Conservation (phyloP, 2,888 invertebrate genomes). For the Sesamia inferens region DNA sequence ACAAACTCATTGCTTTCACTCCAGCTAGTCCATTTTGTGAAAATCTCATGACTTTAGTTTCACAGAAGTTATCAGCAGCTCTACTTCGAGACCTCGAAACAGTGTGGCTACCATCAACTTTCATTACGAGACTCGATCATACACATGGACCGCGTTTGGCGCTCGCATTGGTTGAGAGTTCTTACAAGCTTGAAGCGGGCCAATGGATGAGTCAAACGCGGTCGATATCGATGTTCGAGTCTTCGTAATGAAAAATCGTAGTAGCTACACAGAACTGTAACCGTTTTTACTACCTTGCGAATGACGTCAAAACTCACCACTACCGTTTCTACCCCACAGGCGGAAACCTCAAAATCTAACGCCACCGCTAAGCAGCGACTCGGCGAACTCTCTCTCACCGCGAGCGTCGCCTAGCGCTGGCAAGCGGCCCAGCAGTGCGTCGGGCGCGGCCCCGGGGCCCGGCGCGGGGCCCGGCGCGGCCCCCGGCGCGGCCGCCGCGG, state of each 20-base stretch:
- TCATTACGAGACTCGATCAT: too few species aligned
- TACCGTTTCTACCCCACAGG: constrained; percentile 79
- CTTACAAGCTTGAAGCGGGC: too few species aligned
- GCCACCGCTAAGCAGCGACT: constrained; percentile 96
- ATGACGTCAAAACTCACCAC: constrained; percentile 3
- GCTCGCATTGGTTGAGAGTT: too few species aligned
- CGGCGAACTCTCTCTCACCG: constrained; percentile 95
- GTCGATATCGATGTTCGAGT: too few species aligned
- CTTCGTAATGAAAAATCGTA: too few species aligned
- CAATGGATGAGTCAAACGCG: too few species aligned
- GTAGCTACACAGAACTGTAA: neutral
- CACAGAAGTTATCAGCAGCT: neutral
- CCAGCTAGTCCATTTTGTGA: neutral
- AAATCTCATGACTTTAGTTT: neutral
- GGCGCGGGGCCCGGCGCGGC: constrained; percentile 23
- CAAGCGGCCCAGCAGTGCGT: constrained; percentile 90
- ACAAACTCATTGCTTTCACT: neutral
- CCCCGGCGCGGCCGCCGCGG: constrained; percentile 70
- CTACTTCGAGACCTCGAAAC: too few species aligned
- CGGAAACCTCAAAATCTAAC: constrained; percentile 97
- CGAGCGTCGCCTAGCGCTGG: constrained; percentile 90
- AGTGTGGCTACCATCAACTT: too few species aligned
- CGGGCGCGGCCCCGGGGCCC: constrained; percentile 69
- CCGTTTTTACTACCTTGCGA: neutral
- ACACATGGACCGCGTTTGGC: too few species aligned